Base-by-base conservation (phyloP, 1,140 invertebrate genomes). In the Drosophila obscura region DNA sequence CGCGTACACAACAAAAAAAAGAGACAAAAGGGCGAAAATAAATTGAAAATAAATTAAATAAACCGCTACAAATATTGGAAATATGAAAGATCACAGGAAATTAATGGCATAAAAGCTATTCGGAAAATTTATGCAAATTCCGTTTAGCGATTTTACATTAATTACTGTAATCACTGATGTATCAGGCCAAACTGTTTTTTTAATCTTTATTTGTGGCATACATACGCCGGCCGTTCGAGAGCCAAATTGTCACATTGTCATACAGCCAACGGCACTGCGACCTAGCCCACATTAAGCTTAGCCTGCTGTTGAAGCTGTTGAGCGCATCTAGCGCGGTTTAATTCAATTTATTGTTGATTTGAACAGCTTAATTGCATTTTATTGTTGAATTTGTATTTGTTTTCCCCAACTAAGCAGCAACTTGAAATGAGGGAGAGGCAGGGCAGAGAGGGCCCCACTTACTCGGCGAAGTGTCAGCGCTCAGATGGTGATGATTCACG, bases 321-420 rank as follows among this genome's bases (percentile, higher is more conserved):
- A 66, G 46, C 66, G 56, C 51, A 62, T 63, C 73, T 77, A 57
- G 65, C 77, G 81, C 83, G 75, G 58, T 87, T 85, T 85, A 87
- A 85, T 87, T 85, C 78, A 85, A 85, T 85, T 85, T 82, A 76
- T 80, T 59, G 65, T 80, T 85, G 82, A 78, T 81, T 82, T 64
- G 75, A 64, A 82, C 65, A 63, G 78, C 74, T 71, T 85, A 85
- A 85, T 87, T 85, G 77, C 78, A 85, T 87, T 85, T 81, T 46
- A 75, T 79, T 75, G 77, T 72, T 76, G 57, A 73, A 62, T 8
- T 56, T 52, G 53, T 52, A 62, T 8, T 56, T 52, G 53, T 52
- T 53, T 13, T 55, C 61, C 56, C 39, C 55, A 16, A 46, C 53
- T 53, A 39, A 48, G 52, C 44, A 55, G 51, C 73, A 49, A 59